Conservation (phyloP, 2,113 vertebrate genomes). For the Poecilia latipinna region DNA sequence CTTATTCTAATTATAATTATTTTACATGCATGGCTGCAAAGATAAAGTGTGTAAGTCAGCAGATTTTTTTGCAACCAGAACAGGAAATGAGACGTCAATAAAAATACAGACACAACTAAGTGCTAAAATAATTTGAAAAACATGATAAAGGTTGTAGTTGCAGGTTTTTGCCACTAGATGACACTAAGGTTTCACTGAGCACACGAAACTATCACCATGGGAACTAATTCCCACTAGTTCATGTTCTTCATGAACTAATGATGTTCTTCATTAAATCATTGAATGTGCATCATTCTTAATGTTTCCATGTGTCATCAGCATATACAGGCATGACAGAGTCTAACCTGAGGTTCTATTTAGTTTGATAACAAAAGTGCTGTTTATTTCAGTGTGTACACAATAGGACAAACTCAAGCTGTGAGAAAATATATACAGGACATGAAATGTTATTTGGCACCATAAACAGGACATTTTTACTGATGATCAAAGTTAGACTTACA, state of each 20-base stretch:
- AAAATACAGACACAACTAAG: background rate
- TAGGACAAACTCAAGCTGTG: background rate
- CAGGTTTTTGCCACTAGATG: slow-evolving; percentile 18
- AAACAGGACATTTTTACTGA: background rate
- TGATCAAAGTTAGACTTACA: background rate
- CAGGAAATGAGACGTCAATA: background rate
- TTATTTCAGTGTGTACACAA: background rate
- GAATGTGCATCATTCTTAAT: background rate
- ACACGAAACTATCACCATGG: background rate
- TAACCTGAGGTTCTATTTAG: background rate
- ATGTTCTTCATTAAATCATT: too few relatives aligned
- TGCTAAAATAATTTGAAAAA: background rate
- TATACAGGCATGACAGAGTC: background rate
- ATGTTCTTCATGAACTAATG: too few relatives aligned
- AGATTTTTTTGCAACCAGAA: background rate
- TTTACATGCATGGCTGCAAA: background rate
- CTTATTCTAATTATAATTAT: background rate
- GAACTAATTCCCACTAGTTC: too few relatives aligned
- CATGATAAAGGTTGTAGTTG: slow-evolving; percentile 3
- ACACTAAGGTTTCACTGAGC: background rate
- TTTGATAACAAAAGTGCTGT: background rate
- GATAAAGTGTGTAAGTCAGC: background rate
- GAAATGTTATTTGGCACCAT: slow-evolving; percentile 5
- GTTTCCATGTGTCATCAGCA: background rate
- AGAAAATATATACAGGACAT: slow-evolving; percentile 11